A percentile compares a stretch with the other conserved stretches of the same genome.
phyloP scores from a whole-genome alignment of 2,888 invertebrate species.

The Esperia sulphurella region DNA sequence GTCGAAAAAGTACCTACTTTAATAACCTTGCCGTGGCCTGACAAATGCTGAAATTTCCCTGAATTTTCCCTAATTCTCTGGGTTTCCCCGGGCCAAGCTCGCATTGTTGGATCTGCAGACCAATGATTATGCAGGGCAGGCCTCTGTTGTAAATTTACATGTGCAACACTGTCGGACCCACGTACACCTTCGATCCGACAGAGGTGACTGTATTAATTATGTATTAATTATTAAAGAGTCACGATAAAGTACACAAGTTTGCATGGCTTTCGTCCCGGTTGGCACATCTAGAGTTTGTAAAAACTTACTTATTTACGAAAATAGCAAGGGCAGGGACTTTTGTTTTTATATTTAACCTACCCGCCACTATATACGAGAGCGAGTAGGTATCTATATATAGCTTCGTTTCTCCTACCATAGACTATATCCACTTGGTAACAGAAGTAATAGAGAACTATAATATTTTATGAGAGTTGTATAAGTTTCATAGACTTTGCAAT shows the following conservation, averaged over 20 bases:
- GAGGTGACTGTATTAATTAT: constrained; percentile 31
- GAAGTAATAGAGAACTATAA: no score
- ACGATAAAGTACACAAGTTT: not conserved
- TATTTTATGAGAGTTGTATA: no score
- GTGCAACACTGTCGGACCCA: constrained; percentile 3
- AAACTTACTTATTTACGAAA: not conserved
- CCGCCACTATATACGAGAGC: no score
- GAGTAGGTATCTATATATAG: no score
- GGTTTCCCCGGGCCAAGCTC: not conserved
- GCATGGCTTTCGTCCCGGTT: not conserved
- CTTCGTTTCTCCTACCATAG: no score
- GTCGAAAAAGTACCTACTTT: no score
- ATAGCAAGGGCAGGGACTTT: no score
- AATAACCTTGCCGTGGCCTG: not conserved
- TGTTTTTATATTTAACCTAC: no score
- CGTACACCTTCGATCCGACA: constrained; percentile 14
- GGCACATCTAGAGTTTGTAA: not conserved
- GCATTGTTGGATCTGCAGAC: not conserved
- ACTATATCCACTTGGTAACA: no score
- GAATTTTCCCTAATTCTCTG: not conserved
- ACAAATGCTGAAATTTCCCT: not conserved
- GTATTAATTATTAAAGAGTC: constrained; percentile 34
- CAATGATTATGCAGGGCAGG: constrained; percentile 3
- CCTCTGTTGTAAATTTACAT: constrained; percentile 14
- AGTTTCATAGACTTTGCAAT: no score